Evolutionary conservation across 2,888 invertebrate genomes (phyloP).

Genomic region (Drosophila pseudotakahashii): DNA sequence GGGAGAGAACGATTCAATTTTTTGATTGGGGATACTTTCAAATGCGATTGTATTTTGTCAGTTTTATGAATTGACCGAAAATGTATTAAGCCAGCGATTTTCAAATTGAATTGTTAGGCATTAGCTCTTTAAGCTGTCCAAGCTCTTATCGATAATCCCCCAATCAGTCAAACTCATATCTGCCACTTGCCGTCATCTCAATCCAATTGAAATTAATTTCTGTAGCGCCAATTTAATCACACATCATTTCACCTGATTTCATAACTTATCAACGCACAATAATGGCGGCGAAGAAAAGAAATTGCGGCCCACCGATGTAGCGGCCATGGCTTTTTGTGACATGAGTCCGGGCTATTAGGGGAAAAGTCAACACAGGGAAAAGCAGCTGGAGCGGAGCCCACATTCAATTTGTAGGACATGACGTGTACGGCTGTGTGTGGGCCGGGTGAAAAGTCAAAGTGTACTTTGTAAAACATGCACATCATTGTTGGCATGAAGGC

Average conservation of each 20-base stretch:
- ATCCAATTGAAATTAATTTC: conserved; percentile 55
- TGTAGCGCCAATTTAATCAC: conserved; percentile 47
- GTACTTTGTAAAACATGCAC: conserved; percentile 74
- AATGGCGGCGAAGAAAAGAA: conserved; percentile 43
- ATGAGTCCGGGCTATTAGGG: conserved; percentile 53
- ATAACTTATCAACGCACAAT: conserved; percentile 63
- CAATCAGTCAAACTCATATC: conserved; percentile 10
- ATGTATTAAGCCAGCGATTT: conserved; percentile 2
- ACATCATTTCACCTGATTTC: conserved; percentile 63
- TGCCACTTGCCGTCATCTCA: conserved; percentile 16
- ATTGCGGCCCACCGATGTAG: conserved; percentile 32
- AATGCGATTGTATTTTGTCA: background rate
- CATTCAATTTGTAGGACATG: conserved; percentile 52
- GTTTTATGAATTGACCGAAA: background rate
- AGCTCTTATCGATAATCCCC: background rate
- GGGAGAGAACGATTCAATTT: background rate
- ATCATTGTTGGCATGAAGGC: conserved; percentile 76
- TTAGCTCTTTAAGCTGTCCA: conserved; percentile 2
- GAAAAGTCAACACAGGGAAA: conserved; percentile 48
- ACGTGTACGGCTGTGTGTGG: conserved; percentile 29
- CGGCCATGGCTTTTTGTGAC: conserved; percentile 32
- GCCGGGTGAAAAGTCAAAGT: conserved; percentile 52
- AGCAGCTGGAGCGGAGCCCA: conserved; percentile 37
- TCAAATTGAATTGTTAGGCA: conserved; percentile 6
- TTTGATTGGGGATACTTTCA: background rate